Base-by-base conservation (phyloP, 2,888 invertebrate genomes). In the Ophion costatus region DNA sequence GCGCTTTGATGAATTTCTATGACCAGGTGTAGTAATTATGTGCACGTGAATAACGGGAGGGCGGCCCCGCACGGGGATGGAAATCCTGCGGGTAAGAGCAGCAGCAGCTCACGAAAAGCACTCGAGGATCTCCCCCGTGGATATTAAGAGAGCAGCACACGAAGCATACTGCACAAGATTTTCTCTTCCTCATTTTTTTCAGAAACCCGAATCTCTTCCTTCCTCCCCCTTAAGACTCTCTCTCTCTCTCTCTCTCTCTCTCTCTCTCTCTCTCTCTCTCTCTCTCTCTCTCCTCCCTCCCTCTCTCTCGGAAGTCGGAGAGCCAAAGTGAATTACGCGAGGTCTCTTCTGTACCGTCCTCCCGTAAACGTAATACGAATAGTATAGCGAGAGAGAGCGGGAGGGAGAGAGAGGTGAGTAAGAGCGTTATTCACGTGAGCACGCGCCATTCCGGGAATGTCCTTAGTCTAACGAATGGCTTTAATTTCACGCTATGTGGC, bases 401-500 rank as follows among this genome's bases (percentile, higher is more conserved):
- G 61, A 78, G 51, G 67, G 77, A 63, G 77, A 59, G 71, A 59
- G 67, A 61, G 73, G 51, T 64, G 57, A 80, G 84, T 67, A 45
- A 56, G 75, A 67, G 79, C 79, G 82, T 85, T 85, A 85, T 82
- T 85, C 84, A 82, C 84, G 79, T 71, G 82, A 84, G 83, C 84
- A 85, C 84, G 74, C 83, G 81, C 86, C 86, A 85, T 87, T 87
- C 83, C 83, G 77, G 84, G 86, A 84, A 83, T 83, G 87, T 88
- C 87, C 83, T 89, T 88, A 87, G 81, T 86, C 86, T 87, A 89
- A 89, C 87, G 88, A 90, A 90, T 90, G 89, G 89, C 88, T 89
- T 88, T 88, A 89, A 91, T 90, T 89, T 88, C 88, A 88, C 89
- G 84, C 88, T 88, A 86, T 85, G 86, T 86, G 88, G 84, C 82